Base-by-base conservation (phyloP, 2,888 invertebrate genomes). In the Proisotoma minuta region DNA sequence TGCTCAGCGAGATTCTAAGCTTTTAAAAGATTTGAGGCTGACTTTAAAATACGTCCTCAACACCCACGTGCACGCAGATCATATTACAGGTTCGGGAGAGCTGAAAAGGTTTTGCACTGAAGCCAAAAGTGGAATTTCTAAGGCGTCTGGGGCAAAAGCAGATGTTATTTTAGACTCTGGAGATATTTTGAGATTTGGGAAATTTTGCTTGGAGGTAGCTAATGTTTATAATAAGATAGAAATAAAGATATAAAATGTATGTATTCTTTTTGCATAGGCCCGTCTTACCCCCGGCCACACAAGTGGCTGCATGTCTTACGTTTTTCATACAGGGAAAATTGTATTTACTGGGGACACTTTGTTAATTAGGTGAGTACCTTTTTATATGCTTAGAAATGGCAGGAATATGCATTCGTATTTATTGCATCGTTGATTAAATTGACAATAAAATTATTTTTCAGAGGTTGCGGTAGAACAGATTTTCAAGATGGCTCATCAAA, bases 21-120 rank as follows among this genome's bases (percentile, higher is more conserved):
- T 91, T 4, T 80, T 91, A 1, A 80, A 83, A 47, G 87, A 93
- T 74, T 80, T 93, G 40, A 87, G 87, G 43, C 84, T 93, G 59
- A 83, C 82, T 15, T 78, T 89, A 27, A 82, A 86, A 74, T 93
- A 87, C 82, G 91, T 89, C 49, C 83, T 95, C 77, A 99, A 99
- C 79, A 99, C 99, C 0, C 99, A 99, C 78, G 90, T 97, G 84
- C 99, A 99, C 77, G 99, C 99, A 0, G 99, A 99, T 80, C 99
- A 99, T 78, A 85, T 99, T 68, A 99, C 98, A 0, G 98, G 98
- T 15, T 90, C 91, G 0, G 96, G 96, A 4, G 83, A 84, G 73
- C 80, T 99, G 22, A 96, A 95, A 77, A 81, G 85, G 59, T 63
- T 71, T n/a, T 77, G 91, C 12, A 86, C 89, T 0, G 84, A 84